Conservation (phyloP, 2,888 invertebrate species). For the Muschampia plurimacula region DNA sequence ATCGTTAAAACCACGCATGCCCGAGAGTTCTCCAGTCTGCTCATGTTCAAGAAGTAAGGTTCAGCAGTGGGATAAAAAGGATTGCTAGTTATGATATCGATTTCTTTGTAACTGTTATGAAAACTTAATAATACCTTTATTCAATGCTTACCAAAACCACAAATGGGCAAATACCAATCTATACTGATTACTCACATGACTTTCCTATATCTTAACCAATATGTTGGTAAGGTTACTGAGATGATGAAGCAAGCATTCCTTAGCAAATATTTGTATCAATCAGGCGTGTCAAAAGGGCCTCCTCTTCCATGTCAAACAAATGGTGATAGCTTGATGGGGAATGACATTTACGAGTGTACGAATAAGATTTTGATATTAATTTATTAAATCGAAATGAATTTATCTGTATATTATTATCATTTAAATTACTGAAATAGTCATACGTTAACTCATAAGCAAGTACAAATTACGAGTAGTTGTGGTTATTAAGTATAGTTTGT, state of each 20-base stretch:
- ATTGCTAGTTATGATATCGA: too few relatives aligned
- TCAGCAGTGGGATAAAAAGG: too few relatives aligned
- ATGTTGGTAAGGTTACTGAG: conserved; percentile 34
- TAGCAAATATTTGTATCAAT: conserved; percentile 83
- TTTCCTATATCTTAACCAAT: conserved; percentile 19
- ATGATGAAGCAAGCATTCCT: conserved; percentile 51
- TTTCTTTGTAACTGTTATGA: not conserved
- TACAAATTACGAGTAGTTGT: too few relatives aligned
- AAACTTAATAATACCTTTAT: not conserved
- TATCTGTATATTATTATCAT: too few relatives aligned
- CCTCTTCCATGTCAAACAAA: conserved; percentile 66
- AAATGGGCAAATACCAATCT: not conserved
- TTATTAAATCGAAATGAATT: not conserved
- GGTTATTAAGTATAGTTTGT: too few relatives aligned
- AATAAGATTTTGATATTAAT: conserved; percentile 7
- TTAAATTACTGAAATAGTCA: too few relatives aligned
- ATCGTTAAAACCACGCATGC: too few relatives aligned
- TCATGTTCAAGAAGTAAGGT: too few relatives aligned
- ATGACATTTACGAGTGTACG: conserved; percentile 53
- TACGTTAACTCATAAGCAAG: too few relatives aligned
- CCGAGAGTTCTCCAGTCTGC: too few relatives aligned
- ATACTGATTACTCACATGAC: conserved; percentile 10
- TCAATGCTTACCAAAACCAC: not conserved
- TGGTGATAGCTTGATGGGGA: conserved; percentile 70
- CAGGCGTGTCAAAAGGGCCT: conserved; percentile 66